Base-by-base conservation (phyloP, 30 jellyfish, hydroid and myxozoan genomes). In the Pelagia noctiluca region DNA sequence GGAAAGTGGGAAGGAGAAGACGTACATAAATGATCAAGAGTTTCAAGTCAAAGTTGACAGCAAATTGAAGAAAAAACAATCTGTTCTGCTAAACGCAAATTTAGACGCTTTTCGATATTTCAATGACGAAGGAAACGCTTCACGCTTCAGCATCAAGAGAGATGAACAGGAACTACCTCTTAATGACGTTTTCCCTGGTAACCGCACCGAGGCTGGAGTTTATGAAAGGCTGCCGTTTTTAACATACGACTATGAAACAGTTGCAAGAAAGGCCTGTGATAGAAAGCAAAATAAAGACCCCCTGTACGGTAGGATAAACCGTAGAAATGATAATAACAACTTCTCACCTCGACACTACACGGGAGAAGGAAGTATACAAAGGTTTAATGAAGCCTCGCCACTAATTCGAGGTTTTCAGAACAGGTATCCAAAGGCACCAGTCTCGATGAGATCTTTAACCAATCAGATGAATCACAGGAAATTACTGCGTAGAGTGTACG, bases 381-480 rank as follows among this genome's bases (percentile, higher is more conserved):
- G 64, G 30, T 80, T 80, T 50, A 80, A 80, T 70, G 91, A 80
- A 46, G 36, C 24, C 0, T 80, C 91, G 34, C 35, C 84, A 2
- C 37, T 80, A 19, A 68, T 68, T 8, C 18, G 52, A 3, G 91
- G 91, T 0, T 65, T 80, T 18, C 50, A 67, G 31, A 66, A 32
- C 38, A 71, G 78, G 33, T 80, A 65, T 50, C 76, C 91, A 0
- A 50, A 50, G n/a, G 72, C 74, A 34, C 32, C 69, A 3, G 63
- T 80, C 18, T 65, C 91, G 3, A n/a, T 35, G 48, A 66, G 23
- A 47, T 50, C 23, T 18, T 32, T 80, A 11, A 62, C 35, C 1
- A 80, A 80, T 66, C 84, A 68, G 1, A 33, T 80, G 84, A 80
- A 80, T 53, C 91, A 80, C 26, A 65, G 82, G 38, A 33, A 30